Evolutionary conservation across 2,888 invertebrate genomes (phyloP).

Genomic region (Campoletis raptor): DNA sequence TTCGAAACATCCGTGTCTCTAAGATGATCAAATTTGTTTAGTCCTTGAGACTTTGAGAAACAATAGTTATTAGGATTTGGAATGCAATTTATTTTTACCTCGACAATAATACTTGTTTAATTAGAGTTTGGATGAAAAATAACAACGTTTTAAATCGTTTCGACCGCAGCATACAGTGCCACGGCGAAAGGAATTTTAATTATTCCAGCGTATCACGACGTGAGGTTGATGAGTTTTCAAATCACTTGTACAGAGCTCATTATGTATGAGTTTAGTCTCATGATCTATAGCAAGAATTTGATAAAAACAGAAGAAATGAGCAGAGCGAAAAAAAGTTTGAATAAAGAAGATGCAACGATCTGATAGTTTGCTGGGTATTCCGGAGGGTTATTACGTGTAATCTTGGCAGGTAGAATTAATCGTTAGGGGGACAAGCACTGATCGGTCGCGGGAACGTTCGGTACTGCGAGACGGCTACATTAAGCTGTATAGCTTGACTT

Average conservation of each 20-base stretch:
- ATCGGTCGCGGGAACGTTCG: slow-evolving; percentile 40
- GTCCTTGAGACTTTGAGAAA: slow-evolving; percentile 8
- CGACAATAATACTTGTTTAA: neutral
- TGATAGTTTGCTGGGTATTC: slow-evolving; percentile 26
- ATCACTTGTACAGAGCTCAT: slow-evolving; percentile 54
- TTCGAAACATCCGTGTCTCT: slow-evolving; percentile 24
- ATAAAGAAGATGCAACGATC: slow-evolving; percentile 26
- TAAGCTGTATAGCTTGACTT: slow-evolving; percentile 15
- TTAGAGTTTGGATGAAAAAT: neutral
- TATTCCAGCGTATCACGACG: slow-evolving; percentile 22
- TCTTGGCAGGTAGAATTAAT: slow-evolving; percentile 64
- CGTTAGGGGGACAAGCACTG: slow-evolving; percentile 56
- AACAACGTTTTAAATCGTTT: neutral
- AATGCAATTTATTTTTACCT: neutral
- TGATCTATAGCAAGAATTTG: slow-evolving; percentile 29
- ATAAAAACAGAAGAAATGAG: slow-evolving; percentile 1
- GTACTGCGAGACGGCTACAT: slow-evolving; percentile 43
- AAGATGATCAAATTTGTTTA: slow-evolving; percentile 31
- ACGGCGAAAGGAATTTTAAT: slow-evolving; percentile 16
- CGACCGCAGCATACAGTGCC: neutral
- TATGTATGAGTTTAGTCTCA: slow-evolving; percentile 51
- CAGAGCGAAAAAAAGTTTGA: slow-evolving; percentile 1
- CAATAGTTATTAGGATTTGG: neutral
- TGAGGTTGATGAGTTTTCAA: slow-evolving; percentile 31
- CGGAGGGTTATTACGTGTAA: slow-evolving; percentile 62